These are phyloP conservation scores for Rhagologus leucostigma DNA, from an alignment of 2,113 vertebrate species.

Conservation along the genomic window DNA sequence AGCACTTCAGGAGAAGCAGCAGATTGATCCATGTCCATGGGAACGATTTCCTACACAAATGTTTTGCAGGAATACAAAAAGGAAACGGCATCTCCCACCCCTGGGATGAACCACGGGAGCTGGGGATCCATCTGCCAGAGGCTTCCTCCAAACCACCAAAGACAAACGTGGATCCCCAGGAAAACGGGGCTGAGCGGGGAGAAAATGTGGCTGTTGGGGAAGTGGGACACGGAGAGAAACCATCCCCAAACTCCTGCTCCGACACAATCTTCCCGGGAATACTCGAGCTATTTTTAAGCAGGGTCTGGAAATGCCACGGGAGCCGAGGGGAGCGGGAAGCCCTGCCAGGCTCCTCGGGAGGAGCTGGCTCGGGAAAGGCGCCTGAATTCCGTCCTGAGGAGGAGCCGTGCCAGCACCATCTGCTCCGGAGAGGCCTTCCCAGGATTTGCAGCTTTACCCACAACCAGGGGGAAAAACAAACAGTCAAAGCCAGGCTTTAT, in stretches of 20 bases:
- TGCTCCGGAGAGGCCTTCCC: conserved; percentile 17
- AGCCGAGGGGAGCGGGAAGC: background rate
- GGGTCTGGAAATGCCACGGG: background rate
- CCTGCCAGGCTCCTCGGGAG: background rate
- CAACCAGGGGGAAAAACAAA: background rate
- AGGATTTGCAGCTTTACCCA: background rate
- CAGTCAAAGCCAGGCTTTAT: background rate
- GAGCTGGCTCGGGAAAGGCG: background rate
- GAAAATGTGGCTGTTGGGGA: background rate
- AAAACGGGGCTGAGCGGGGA: background rate
- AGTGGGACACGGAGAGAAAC: background rate
- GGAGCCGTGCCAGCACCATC: conserved; percentile 29
- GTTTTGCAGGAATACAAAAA: background rate
- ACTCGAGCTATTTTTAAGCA: background rate
- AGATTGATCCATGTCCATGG: fast-evolving
- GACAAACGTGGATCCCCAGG: no score
- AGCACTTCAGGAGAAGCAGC: background rate
- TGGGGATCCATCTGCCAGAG: background rate
- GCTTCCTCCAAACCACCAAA: background rate
- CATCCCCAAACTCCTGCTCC: background rate
- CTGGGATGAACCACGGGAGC: fast-evolving
- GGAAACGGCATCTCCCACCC: background rate
- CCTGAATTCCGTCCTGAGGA: background rate
- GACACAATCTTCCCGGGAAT: fast-evolving
- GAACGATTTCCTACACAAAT: background rate